A percentile compares a stretch with the other conserved stretches of the same genome.
These are phyloP conservation scores for Micronisus gabar DNA, from an alignment of 2,113 vertebrate species.

Conservation along the genomic window DNA sequence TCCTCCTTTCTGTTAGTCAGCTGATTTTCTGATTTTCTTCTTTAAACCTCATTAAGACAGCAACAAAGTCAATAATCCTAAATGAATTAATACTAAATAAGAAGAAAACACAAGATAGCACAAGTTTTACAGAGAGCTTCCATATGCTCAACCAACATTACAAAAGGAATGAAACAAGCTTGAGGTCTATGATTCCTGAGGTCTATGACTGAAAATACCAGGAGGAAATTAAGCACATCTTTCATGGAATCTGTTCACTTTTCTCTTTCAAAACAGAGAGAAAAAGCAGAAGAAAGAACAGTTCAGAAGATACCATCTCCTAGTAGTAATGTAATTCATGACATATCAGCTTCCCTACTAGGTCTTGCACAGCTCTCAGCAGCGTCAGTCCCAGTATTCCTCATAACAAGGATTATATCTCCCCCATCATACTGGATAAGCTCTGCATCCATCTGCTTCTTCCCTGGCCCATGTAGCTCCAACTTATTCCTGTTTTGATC, in stretches of 20 bases:
- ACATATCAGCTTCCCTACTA: not conserved
- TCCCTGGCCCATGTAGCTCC: not conserved
- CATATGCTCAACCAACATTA: not conserved
- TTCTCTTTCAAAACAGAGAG: not conserved
- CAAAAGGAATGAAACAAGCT: not conserved
- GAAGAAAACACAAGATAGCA: not conserved
- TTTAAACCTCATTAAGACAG: not conserved
- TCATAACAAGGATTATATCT: not conserved
- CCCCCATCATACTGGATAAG: not conserved
- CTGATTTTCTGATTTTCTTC: not conserved
- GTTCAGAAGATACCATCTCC: not conserved
- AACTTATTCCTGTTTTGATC: not conserved
- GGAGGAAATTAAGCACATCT: not conserved
- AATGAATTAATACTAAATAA: not conserved
- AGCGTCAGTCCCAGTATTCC: not conserved
- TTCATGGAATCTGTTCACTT: not conserved
- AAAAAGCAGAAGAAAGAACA: not conserved
- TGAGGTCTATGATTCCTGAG: not conserved
- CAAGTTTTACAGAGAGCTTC: not conserved
- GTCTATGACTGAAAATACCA: not conserved
- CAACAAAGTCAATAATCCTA: not conserved
- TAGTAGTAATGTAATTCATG: not conserved
- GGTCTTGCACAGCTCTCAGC: not conserved
- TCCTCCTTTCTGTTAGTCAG: not conserved
- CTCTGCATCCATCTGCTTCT: not conserved